These are phyloP conservation scores for Himalopsyche japonica DNA, from an alignment of 2,888 invertebrate genomes.

Conservation along the genomic window DNA sequence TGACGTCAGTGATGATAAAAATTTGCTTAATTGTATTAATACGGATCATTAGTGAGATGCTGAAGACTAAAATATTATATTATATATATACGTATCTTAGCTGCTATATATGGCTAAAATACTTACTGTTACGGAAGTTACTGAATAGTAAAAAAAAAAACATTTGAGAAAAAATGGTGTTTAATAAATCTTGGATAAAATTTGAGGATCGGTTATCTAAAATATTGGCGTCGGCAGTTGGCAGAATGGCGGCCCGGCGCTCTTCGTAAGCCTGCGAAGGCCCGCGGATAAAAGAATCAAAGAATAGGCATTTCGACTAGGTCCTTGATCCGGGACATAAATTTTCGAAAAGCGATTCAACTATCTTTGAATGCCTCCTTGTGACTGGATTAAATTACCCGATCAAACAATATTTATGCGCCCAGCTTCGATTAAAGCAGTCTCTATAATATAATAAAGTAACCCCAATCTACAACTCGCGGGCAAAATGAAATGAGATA, in stretches of 20 bases:
- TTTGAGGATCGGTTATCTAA: not conserved
- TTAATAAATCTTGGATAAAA: not conserved
- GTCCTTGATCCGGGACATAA: constrained; percentile 33
- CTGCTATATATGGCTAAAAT: too few relatives aligned
- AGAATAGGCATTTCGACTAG: constrained; percentile 22
- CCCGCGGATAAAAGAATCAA: constrained; percentile 24
- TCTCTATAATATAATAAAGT: not conserved
- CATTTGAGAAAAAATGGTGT: too few relatives aligned
- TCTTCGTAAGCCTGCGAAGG: not conserved
- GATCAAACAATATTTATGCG: constrained; percentile 40
- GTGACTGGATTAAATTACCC: constrained; percentile 36
- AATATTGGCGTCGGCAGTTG: not conserved
- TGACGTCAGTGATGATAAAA: too few relatives aligned
- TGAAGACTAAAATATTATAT: too few relatives aligned
- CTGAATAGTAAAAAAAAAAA: too few relatives aligned
- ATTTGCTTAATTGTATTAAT: too few relatives aligned
- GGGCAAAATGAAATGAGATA: not conserved
- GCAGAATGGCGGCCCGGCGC: not conserved
- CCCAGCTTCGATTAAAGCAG: not conserved
- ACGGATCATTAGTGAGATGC: too few relatives aligned
- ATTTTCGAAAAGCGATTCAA: constrained; percentile 31
- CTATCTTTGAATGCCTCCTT: constrained; percentile 31
- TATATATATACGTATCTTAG: too few relatives aligned
- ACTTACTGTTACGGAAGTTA: too few relatives aligned
- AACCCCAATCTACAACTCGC: not conserved